These are phyloP conservation scores for Oithona nana DNA, from an alignment of 2,888 invertebrate genomes.

Conservation along the genomic window DNA sequence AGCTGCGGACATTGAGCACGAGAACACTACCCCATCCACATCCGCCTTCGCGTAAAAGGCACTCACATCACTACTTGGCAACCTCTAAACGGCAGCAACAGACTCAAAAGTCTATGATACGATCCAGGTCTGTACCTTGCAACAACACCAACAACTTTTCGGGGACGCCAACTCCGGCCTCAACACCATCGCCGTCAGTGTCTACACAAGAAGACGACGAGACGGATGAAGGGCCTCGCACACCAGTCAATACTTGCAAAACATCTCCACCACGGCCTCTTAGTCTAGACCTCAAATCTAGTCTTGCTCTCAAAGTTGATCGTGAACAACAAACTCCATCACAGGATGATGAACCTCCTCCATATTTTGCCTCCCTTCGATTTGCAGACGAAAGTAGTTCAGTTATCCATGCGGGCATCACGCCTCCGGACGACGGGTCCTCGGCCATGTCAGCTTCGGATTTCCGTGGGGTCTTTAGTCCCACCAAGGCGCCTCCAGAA, in stretches of 20 bases:
- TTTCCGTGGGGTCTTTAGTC: background rate
- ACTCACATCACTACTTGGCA: background rate
- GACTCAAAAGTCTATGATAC: background rate
- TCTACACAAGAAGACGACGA: slow-evolving; percentile 33
- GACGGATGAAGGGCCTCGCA: too few species aligned
- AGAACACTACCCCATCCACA: background rate
- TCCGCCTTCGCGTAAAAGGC: background rate
- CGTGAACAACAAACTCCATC: background rate
- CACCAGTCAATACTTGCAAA: too few species aligned
- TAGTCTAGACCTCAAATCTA: background rate
- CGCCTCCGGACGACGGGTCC: background rate
- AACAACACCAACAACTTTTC: slow-evolving; percentile 21
- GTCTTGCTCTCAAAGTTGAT: background rate
- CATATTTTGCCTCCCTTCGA: background rate
- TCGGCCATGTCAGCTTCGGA: background rate
- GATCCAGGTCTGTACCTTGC: background rate
- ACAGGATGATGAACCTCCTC: background rate
- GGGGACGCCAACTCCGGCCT: slow-evolving; percentile 26
- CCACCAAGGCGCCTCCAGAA: background rate
- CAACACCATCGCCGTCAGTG: slow-evolving; percentile 37
- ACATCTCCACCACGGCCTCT: background rate
- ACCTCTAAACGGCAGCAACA: background rate
- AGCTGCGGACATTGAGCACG: background rate
- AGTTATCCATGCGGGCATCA: background rate
- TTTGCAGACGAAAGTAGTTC: background rate